Conservation (phyloP, 2,888 invertebrate species). For the Alentia gelatinosa region DNA sequence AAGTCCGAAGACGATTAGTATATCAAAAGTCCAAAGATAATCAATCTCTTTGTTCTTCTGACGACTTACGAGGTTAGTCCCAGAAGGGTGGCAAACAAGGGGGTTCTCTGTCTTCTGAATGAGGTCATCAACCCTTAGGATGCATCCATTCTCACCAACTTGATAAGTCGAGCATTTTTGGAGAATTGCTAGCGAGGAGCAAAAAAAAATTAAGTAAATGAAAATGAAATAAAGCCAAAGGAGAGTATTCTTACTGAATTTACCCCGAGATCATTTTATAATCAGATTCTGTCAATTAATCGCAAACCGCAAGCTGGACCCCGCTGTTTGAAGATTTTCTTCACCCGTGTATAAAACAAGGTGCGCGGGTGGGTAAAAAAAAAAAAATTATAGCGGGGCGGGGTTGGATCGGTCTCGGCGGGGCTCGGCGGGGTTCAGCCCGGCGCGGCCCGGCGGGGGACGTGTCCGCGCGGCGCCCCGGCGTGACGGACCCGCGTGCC, state of each 20-base stretch:
- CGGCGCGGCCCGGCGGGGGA: too few relatives aligned
- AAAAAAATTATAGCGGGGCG: background rate
- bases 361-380: background rate
- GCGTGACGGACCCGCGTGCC: background rate
- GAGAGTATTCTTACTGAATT: background rate
- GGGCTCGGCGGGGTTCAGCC: background rate
- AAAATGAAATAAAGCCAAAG: background rate
- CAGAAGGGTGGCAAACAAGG: too few relatives aligned
- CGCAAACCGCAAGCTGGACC: background rate
- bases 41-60: too few relatives aligned
- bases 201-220: too few relatives aligned
- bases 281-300: conserved; percentile 36
- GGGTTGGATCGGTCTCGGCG: background rate
- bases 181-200: background rate
- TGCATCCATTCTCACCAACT: too few relatives aligned
- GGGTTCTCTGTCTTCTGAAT: too few relatives aligned
- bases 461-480: background rate
- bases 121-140: too few relatives aligned
- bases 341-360: background rate
- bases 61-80: too few relatives aligned
- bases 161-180: background rate
- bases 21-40: too few relatives aligned
- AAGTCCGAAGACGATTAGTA: too few relatives aligned
- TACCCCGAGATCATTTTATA: background rate
- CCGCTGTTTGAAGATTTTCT: conserved; percentile 1